Evolutionary conservation across 2,797 vertebrate species (phyloP).

Genomic region (Amblyopsis hoosieri): DNA sequence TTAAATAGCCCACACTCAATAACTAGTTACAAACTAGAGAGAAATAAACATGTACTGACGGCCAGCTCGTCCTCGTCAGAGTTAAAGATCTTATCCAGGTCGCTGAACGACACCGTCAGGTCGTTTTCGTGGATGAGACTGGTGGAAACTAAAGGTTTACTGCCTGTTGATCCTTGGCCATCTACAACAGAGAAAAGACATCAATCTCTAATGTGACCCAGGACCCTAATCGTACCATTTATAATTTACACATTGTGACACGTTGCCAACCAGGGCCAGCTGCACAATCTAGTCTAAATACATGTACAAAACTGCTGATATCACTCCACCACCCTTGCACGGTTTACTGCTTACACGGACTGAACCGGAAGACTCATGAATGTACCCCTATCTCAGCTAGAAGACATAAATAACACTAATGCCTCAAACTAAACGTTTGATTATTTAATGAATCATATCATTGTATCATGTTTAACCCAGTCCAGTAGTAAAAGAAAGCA

Average conservation of each 20-base stretch:
- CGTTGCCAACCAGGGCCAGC: no score
- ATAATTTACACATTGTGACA: conserved; percentile 4
- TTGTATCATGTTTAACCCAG: no score
- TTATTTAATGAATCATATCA: no score
- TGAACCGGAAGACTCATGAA: no score
- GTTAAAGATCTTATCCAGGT: conserved; percentile 96
- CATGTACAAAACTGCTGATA: no score
- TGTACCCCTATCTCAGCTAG: no score
- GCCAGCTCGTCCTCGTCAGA: conserved; percentile 93
- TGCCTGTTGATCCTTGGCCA: conserved; percentile 84
- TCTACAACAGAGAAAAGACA: conserved; percentile 68
- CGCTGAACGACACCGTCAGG: conserved; percentile 89
- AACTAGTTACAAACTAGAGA: no score
- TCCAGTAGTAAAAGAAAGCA: not conserved
- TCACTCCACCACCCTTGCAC: no score
- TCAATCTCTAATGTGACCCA: not conserved
- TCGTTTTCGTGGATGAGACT: conserved; percentile 94
- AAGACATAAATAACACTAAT: no score
- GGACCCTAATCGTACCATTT: not conserved
- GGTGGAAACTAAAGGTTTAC: conserved; percentile 88
- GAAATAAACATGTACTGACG: conserved; percentile 71
- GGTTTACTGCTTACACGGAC: no score
- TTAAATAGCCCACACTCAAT: not conserved
- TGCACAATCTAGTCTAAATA: no score
- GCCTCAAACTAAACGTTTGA: no score